These are phyloP conservation scores for Orientallactaga sibirica DNA, from an alignment of 2,797 vertebrate species.

Conservation along the genomic window DNA sequence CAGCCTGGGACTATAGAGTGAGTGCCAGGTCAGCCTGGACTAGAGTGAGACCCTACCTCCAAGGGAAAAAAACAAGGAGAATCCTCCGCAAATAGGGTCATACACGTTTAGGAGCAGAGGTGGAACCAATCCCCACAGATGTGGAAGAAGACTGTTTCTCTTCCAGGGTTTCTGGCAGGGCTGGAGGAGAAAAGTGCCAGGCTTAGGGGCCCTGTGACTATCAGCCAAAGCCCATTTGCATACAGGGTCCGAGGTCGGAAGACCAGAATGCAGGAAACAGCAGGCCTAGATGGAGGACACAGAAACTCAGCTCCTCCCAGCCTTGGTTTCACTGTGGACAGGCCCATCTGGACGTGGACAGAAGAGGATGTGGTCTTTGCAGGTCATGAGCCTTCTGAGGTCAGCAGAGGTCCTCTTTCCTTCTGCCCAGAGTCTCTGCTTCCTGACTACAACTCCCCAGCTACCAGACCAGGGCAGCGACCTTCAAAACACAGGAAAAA, in stretches of 20 bases:
- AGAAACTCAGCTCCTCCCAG: neutral
- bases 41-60: too few species aligned
- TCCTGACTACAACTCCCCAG: neutral
- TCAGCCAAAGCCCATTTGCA: neutral
- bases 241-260: neutral
- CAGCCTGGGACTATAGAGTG: too few species aligned
- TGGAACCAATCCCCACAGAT: neutral
- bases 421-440: neutral
- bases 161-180: neutral
- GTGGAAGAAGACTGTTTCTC: neutral
- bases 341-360: neutral
- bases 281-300: neutral
- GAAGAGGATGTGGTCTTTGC: neutral
- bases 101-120: neutral
- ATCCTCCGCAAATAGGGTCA: neutral
- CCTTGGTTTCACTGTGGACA: neutral
- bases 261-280: neutral
- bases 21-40: too few species aligned
- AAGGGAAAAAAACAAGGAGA: too few species aligned
- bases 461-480: neutral
- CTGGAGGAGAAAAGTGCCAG: neutral
- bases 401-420: neutral
- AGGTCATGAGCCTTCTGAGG: neutral
- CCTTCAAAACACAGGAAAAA: neutral
- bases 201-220: neutral